Percentiles rank a stretch among this genome's conserved stretches.
Conservation (phyloP, 2,888 invertebrate genomes). For the Coelopa pilipes region DNA sequence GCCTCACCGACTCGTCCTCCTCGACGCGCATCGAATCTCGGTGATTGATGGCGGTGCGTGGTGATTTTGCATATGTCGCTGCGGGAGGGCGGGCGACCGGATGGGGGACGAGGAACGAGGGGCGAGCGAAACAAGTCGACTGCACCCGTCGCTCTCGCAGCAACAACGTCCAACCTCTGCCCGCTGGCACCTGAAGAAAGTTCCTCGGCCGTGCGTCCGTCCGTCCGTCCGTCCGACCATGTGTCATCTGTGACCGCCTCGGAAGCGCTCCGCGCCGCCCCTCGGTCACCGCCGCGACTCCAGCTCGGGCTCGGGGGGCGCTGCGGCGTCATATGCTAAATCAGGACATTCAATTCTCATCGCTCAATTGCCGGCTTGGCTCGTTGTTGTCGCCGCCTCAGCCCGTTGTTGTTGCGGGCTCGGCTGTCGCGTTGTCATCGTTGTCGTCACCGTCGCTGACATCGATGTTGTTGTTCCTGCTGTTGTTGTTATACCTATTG, state of each 20-base stretch:
- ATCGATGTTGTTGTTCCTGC: not conserved
- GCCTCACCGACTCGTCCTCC: not conserved
- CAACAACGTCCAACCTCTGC: not conserved
- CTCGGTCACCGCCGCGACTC: too few species aligned
- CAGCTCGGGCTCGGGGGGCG: not conserved
- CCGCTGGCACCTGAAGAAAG: not conserved
- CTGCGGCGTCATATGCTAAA: conserved; percentile 38
- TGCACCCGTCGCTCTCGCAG: conserved; percentile 11
- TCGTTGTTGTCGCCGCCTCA: conserved; percentile 17
- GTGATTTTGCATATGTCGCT: conserved; percentile 34
- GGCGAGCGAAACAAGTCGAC: conserved; percentile 30
- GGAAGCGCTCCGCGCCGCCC: too few species aligned
- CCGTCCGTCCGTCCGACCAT: not conserved
- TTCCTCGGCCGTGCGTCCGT: conserved; percentile 5
- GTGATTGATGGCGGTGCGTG: conserved; percentile 34
- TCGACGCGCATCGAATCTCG: not conserved
- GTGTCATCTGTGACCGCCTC: conserved; percentile 28
- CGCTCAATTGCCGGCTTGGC: conserved; percentile 27
- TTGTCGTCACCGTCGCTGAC: conserved; percentile 8
- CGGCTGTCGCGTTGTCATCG: not conserved
- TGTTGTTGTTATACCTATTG: too few species aligned
- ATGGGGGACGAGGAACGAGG: too few species aligned
- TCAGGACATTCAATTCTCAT: conserved; percentile 36
- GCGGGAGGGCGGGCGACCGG: not conserved
- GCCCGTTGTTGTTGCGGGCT: not conserved